Base-by-base conservation (phyloP, 1,140 invertebrate genomes). In the Orius insidiosus region DNA sequence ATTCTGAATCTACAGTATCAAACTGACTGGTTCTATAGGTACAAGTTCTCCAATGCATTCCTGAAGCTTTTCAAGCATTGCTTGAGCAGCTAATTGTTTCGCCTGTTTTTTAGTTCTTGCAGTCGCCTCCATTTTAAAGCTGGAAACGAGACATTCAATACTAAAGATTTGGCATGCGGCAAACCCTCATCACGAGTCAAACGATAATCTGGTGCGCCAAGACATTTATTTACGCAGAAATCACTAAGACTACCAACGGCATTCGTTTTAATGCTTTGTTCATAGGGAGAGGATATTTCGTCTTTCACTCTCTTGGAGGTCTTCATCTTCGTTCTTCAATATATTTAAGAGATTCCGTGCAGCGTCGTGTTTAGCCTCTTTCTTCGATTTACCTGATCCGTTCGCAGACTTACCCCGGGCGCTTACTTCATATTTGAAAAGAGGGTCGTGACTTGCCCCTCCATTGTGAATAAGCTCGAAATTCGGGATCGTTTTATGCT, bases 401-500 rank as follows among this genome's bases (percentile, higher is more conserved):
- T 53, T 61, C 6, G 71, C 72, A 48, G 24, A 13, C 6, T 63
- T 52, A 5, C 61, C 60, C 37, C 62, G 58, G 37, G 63, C 67
- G 3, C 46, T 47, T 2, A 73, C 70, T 52, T 70, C 61, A 59
- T 76, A 82, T 5, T 72, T 72, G 57, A 83, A 85, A 24, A 69
- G 68, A 43, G 80, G 78, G 47, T 76, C 69, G 58, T 82, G 78
- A 1, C 76, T 71, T 10, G 75, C 76, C 14, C 74, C 73, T 52
- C 78, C 76, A 56, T 77, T 70, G 44, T 73, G 65, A 52, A 83
- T 67, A 14, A 83, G 58, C 52, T 79, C 69, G 55, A 80, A 85
- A 51, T 74, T 71, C 1, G 79, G 78, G 4, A 66, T 67, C 16
- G 63, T 60, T 2, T 67, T 65, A 33, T 69, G 63, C 48, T 74